These are phyloP conservation scores for Stramonita haemastoma DNA, from an alignment of 2,888 invertebrate genomes.

Conservation along the genomic window DNA sequence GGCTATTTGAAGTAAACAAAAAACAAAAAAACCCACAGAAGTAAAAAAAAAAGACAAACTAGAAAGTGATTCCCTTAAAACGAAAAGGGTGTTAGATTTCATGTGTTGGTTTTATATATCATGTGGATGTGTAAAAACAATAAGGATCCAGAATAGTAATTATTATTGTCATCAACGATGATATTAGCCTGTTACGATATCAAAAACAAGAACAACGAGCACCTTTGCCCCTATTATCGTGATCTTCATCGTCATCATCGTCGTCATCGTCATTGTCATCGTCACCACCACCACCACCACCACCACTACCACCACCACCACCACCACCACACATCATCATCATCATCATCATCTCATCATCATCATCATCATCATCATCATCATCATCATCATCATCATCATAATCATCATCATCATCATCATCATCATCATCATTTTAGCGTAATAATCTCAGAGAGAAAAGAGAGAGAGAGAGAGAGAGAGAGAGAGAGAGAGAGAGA, in stretches of 20 bases:
- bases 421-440: not conserved
- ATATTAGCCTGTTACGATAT: no score
- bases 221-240: not conserved
- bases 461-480: not conserved
- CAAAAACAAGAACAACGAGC: not conserved
- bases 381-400: not conserved
- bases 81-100: no score
- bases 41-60: no score
- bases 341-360: not conserved
- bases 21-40: no score
- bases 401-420: not conserved
- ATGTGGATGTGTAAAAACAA: no score
- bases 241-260: constrained; percentile 1
- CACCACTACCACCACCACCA: not conserved
- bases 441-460: not conserved
- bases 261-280: not conserved
- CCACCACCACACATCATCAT: not conserved
- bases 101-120: no score
- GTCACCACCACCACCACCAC: not conserved
- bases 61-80: no score
- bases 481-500: constrained; percentile 1
- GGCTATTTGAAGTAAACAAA: no score
- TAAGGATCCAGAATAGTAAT: no score
- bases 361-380: not conserved
- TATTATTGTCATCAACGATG: no score